Conservation (phyloP, 2,113 vertebrate genomes). For the Leucosticte australis region DNA sequence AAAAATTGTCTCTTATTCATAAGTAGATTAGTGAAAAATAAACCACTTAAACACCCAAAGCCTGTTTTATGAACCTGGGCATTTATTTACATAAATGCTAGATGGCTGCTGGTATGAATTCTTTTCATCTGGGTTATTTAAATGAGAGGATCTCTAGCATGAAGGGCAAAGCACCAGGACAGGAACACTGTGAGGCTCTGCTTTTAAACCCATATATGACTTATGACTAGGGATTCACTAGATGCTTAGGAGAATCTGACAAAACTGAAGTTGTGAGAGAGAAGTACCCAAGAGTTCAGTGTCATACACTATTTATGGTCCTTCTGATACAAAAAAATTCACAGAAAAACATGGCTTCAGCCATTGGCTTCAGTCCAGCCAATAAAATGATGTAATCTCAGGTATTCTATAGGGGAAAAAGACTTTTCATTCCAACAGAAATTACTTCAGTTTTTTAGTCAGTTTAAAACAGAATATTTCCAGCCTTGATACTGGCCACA, state of each 20-base stretch:
- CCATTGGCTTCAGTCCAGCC: background rate
- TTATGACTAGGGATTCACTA: background rate
- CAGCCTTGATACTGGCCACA: background rate
- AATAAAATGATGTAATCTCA: background rate
- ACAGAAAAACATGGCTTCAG: background rate
- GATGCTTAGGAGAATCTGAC: background rate
- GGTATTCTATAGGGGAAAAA: background rate
- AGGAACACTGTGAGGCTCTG: background rate
- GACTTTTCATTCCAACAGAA: background rate
- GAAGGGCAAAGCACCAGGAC: background rate
- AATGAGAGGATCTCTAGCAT: background rate
- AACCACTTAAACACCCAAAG: background rate
- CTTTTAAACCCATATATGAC: background rate
- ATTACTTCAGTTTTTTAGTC: background rate
- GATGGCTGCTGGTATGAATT: background rate
- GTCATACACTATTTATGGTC: background rate
- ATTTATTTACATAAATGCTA: background rate
- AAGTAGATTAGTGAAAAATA: conserved; percentile 19
- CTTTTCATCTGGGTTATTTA: background rate
- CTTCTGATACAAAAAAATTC: background rate
- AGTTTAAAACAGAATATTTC: background rate
- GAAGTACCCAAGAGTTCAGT: background rate
- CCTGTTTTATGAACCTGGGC: background rate
- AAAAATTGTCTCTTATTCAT: background rate
- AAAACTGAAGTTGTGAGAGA: background rate